Base-by-base conservation (phyloP, 2,113 vertebrate species). In the Ranitomeya imitator region DNA sequence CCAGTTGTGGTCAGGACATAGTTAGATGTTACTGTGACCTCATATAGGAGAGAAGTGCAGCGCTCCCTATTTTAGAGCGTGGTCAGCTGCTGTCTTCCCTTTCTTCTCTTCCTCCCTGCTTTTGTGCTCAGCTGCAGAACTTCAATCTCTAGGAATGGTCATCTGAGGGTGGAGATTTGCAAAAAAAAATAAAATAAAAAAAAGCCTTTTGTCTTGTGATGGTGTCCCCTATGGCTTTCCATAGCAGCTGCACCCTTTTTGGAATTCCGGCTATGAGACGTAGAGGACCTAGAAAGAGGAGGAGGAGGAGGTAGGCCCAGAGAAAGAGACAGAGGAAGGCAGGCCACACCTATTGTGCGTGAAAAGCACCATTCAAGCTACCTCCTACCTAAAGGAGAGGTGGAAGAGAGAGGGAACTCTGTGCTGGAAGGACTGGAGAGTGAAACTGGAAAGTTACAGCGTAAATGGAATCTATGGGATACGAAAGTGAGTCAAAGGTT, bases 171-270 rank as follows among this genome's bases (percentile, higher is more conserved):
- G 26, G 86, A 77, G 54, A 67, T 45, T 74, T 19, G 15, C 6
- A 1, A 21, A 23, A 67, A 69, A 55, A n/a, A 65, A 73, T 15
- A 60, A n/a, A n/a, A n/a, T n/a, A n/a, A n/a, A 86, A 65, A 73
- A 21, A 60, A 57, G 6, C 0, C 71, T 19, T 37, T 78, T 78
- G 74, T 83, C 57, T 55, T 74, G 45, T 55, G 18, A 55, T 31
- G 61, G 19, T 85, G 88, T 54, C 63, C 83, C 65, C 73, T 18
- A n/a, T 18, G 74, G 69, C 78, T 88, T n/a, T 65, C 87, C 87
- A 81, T 84, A 88, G 87, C 81, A 88, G 80, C 87, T 88, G 87
- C 87, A 88, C 87, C 87, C 81, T 88, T 78, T 83, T 60, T 88
- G 87, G 87, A 88, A 88, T 88, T 88, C 87, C 80, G 89, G 84